Evolutionary conservation across 2,113 vertebrate genomes (phyloP).

Genomic region (Apodemus speciosus): DNA sequence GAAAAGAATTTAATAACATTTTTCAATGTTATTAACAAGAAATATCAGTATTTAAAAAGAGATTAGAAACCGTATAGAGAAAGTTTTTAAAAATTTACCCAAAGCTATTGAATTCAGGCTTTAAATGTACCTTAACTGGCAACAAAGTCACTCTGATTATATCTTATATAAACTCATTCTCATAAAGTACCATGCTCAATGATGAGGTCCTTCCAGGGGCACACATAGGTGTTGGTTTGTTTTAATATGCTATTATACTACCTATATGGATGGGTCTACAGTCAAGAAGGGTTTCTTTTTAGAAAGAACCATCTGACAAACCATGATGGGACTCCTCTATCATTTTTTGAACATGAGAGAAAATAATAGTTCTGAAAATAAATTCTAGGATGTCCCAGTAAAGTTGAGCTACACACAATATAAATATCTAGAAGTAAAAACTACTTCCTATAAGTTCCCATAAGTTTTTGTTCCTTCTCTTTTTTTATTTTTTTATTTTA

Average conservation of each 20-base stretch:
- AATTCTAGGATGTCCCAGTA: not conserved
- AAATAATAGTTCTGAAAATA: constrained; percentile 47
- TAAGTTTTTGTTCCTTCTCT: constrained; percentile 26
- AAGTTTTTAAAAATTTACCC: constrained; percentile 30
- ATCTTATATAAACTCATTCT: constrained; percentile 49
- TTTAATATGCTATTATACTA: constrained; percentile 35
- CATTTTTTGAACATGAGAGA: constrained; percentile 20
- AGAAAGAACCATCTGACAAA: constrained; percentile 9
- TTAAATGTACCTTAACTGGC: constrained; percentile 57
- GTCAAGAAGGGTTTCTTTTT: constrained; percentile 29
- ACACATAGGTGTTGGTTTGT: not conserved
- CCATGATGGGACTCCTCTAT: constrained; percentile 1
- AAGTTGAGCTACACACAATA: not conserved
- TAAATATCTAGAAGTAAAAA: constrained; percentile 46
- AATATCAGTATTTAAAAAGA: constrained; percentile 52
- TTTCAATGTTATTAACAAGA: constrained; percentile 52
- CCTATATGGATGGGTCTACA: not conserved
- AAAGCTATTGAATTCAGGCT: constrained; percentile 33
- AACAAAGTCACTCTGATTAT: constrained; percentile 36
- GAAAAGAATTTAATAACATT: constrained; percentile 49
- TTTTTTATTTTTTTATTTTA: too few species aligned
- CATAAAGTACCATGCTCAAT: not conserved
- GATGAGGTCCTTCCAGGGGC: constrained; percentile 11
- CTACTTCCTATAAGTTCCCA: not conserved
- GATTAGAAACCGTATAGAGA: constrained; percentile 49